Evolutionary conservation across 1,140 invertebrate genomes (phyloP).

Genomic region (Cotesia vestalis): DNA sequence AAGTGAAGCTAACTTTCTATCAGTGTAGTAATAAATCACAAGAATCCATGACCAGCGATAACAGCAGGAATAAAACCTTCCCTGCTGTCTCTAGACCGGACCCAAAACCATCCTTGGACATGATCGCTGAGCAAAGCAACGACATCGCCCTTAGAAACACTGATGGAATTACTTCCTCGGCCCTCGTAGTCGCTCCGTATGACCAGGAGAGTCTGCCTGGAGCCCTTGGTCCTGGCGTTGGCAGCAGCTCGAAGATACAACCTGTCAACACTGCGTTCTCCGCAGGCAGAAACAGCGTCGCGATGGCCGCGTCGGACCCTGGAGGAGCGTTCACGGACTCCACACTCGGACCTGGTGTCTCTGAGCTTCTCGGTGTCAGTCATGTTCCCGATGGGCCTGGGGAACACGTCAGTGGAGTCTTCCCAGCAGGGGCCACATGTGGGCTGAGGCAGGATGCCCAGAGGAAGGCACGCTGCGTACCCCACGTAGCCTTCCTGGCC

Average conservation of each 20-base stretch:
- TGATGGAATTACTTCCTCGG: slow-evolving; percentile 67
- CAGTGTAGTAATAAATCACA: slow-evolving; percentile 60
- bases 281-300: slow-evolving; percentile 66
- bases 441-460: slow-evolving; percentile 73
- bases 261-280: slow-evolving; percentile 74
- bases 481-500: slow-evolving; percentile 81
- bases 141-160: slow-evolving; percentile 77
- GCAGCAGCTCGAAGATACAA: slow-evolving; percentile 72
- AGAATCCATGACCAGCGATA: slow-evolving; percentile 77
- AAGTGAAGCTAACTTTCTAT: too few relatives aligned
- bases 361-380: slow-evolving; percentile 76
- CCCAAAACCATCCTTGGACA: slow-evolving; percentile 76
- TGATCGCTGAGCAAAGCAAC: slow-evolving; percentile 71
- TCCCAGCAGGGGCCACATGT: slow-evolving; percentile 78
- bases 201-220: slow-evolving; percentile 73
- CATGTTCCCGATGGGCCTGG: slow-evolving; percentile 74
- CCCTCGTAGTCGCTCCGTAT: slow-evolving; percentile 73
- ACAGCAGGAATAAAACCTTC: slow-evolving; percentile 82
- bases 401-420: slow-evolving; percentile 80
- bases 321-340: slow-evolving; percentile 40
- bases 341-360: slow-evolving; percentile 64
- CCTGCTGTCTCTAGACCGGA: slow-evolving; percentile 72
- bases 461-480: slow-evolving; percentile 77
- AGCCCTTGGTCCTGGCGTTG: slow-evolving; percentile 59
- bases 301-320: slow-evolving; percentile 58